Percentiles rank a stretch among this genome's conserved stretches.
These are phyloP conservation scores for Trinorchestia longiramus DNA, from an alignment of 1,140 invertebrate species.

Conservation along the genomic window DNA sequence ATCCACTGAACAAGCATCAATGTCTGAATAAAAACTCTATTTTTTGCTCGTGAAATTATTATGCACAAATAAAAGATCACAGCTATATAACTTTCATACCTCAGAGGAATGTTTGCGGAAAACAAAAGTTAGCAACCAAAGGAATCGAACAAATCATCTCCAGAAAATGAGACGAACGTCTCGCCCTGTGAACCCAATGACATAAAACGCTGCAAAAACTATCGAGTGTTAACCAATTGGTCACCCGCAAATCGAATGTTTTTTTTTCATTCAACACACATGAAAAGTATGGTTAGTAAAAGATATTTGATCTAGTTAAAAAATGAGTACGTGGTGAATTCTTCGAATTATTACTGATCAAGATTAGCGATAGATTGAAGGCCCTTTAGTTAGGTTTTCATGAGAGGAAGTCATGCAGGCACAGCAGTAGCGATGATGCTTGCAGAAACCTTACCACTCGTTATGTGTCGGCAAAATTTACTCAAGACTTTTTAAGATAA, in stretches of 20 bases:
- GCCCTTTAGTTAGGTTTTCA: neutral
- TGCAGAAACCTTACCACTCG: no score
- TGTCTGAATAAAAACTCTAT: neutral
- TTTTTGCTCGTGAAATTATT: neutral
- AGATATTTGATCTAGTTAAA: neutral
- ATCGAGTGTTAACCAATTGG: neutral
- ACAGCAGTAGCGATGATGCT: neutral
- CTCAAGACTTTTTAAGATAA: no score
- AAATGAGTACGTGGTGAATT: neutral
- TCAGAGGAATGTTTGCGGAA: neutral
- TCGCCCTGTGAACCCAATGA: neutral
- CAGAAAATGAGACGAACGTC: neutral
- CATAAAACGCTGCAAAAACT: neutral
- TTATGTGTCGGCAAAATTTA: no score
- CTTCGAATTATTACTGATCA: neutral
- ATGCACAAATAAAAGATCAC: neutral
- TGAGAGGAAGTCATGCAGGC: neutral
- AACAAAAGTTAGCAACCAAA: neutral
- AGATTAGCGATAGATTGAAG: neutral
- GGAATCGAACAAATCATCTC: neutral
- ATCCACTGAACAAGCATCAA: neutral
- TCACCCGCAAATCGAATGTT: neutral
- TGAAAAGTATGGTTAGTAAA: neutral
- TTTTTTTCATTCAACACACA: neutral
- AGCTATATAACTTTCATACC: neutral